Evolutionary conservation across 2,888 invertebrate genomes (phyloP).

Genomic region (Ornithoptera priamus): DNA sequence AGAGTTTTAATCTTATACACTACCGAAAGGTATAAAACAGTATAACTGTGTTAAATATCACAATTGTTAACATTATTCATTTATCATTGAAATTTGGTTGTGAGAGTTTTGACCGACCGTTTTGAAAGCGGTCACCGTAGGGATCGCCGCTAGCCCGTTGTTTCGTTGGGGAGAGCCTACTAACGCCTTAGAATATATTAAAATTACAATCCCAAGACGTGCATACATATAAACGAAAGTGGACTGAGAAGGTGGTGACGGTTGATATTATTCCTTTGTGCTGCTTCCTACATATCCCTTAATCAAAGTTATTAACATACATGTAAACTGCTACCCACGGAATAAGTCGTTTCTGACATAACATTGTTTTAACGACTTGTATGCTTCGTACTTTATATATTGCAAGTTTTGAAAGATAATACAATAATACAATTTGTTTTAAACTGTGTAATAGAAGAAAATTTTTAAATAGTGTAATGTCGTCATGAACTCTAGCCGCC

Average conservation of each 20-base stretch:
- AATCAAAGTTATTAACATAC: constrained; percentile 72
- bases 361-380: constrained; percentile 33
- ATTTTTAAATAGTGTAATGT: too few relatives aligned
- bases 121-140: constrained; percentile 41
- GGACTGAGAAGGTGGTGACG: constrained; percentile 63
- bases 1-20: neutral
- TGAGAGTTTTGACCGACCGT: constrained; percentile 7
- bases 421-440: neutral
- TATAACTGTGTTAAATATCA: neutral
- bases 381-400: neutral
- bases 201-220: constrained; percentile 73
- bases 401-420: neutral
- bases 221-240: constrained; percentile 38
- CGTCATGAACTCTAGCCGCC: too few relatives aligned
- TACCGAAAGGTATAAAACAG: neutral
- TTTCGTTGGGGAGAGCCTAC: constrained; percentile 57
- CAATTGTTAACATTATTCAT: neutral
- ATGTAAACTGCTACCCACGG: constrained; percentile 41
- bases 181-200: constrained; percentile 72
- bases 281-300: constrained; percentile 58
- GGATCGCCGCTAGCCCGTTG: constrained; percentile 51
- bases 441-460: neutral
- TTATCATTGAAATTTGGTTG: constrained; percentile 14
- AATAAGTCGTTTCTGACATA: constrained; percentile 37
- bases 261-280: constrained; percentile 75